Evolutionary conservation across 2,888 invertebrate species (phyloP), one percentile per base, ranked within the genome.

Genomic region (Idaea aversata): DNA sequence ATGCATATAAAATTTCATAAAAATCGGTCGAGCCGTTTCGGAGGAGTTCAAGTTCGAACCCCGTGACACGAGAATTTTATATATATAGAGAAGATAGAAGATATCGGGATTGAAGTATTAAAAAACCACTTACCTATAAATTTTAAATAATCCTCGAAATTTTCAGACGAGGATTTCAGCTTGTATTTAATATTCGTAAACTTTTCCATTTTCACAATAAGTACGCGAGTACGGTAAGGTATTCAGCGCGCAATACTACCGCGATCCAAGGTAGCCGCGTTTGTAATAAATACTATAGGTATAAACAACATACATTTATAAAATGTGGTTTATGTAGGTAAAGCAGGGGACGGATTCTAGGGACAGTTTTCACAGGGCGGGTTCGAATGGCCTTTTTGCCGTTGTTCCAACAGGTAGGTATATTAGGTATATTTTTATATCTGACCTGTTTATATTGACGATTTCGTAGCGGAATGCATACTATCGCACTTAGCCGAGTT

Each of bases 131-230:
- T n/a, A 70, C 70, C 67, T 10, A 67, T 64, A 36, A 69, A 67
- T 57, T 70, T 72, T 57, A 67, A 66, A 59, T 70, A 70, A 25
- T 66, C 66, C n/a, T 72, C 69, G 60, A 70, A 64, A 64, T 70
- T 70, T 63, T 72, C 70, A 61, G 69, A 59, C 47, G 70, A 77
- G 57, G 73, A 75, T 68, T 65, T 70, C 68, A 66, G 66, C 57
- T 67, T 58, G 67, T 67, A 74, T 64, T 71, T 64, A 13, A 67
- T 59, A 4, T 65, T 66, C 34, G 65, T 34, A 7, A 62, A 68
- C 57, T 67, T 63, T 38, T 66, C 66, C 66, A 71, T 66, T 62
- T 64, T 7, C 57, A 34, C 58, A 57, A 6, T 58, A 38, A 5
- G 4, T 38, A 47, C 13, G 47, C 13, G 61, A 60, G 15, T 63